Evolutionary conservation across 2,113 vertebrate species (phyloP), one percentile per base, ranked within the genome.

Genomic region (Brachypteracias leptosomus): DNA sequence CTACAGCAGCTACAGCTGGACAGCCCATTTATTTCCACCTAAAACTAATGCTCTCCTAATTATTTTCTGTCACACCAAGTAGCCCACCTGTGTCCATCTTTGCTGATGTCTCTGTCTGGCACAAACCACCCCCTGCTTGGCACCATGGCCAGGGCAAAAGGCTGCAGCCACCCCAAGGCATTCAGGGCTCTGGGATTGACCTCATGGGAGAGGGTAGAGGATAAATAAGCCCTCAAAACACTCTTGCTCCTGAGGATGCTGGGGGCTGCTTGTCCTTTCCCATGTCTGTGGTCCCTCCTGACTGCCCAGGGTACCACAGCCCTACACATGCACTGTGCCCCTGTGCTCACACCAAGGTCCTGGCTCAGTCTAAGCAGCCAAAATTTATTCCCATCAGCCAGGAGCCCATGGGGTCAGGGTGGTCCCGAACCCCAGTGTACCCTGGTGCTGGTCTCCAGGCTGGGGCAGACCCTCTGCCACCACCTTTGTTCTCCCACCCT

Each of bases 1-100:
- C 96, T 94, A 96, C 96, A 97, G 93, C 97, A 97, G 96, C 97
- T 97, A 97, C 98, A 98, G 98, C 98, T 98, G 98, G 98, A 98
- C 93, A 97, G 95, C 95, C 95, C 95, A 96, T 97, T 97, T 97
- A 97, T 97, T 98, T 94, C 95, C 95, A 92, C 92, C 95, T 93
- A 96, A 96, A 96, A 89, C 93, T 66, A 98, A 97, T 67, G 91
- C 62, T 95, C 68, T 83, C 66, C 86, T 96, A 95, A 93, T 96
- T 97, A 95, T 93, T 94, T 94, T 93, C 95, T 1, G 3, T 93
- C 92, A 78, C 51, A 55, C 73, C 42, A 42, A 59, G 77, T 95
- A 95, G 80, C 97, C 96, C 97, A 97, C 97, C 97, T 96, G 95
- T 95, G 93, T 78, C 96, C 36, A 6, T 71, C 90, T 33, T 35